Evolutionary conservation across 2,797 vertebrate species (phyloP).

Genomic region (Acipenser oxyrinchus): DNA sequence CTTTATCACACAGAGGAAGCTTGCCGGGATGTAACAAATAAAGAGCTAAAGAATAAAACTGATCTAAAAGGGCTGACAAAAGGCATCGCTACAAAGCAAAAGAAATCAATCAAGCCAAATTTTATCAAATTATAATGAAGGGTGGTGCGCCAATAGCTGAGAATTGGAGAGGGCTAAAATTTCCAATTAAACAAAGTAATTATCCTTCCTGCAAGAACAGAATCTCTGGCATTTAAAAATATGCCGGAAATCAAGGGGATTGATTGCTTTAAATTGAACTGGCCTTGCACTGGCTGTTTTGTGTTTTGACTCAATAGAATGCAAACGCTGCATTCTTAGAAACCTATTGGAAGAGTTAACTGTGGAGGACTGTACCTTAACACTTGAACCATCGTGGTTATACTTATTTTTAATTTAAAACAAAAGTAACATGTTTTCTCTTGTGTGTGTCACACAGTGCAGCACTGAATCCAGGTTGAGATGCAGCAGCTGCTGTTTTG

Average conservation of each 20-base stretch:
- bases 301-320: too few relatives aligned
- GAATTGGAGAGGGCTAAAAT: slow-evolving; percentile 47
- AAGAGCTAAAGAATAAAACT: slow-evolving; percentile 10
- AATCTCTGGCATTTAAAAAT: slow-evolving; percentile 53
- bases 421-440: too few relatives aligned
- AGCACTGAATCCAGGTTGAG: too few relatives aligned
- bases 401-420: too few relatives aligned
- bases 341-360: too few relatives aligned
- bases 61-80: neutral
- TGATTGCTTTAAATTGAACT: slow-evolving; percentile 36
- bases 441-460: too few relatives aligned
- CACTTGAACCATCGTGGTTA: too few relatives aligned
- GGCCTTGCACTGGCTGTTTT: too few relatives aligned
- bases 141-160: slow-evolving; percentile 44
- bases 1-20: neutral
- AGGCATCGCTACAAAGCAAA: slow-evolving; percentile 17
- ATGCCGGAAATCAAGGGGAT: slow-evolving; percentile 50
- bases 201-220: slow-evolving; percentile 46
- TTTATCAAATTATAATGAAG: slow-evolving; percentile 44
- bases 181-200: slow-evolving; percentile 51
- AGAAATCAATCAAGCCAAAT: slow-evolving; percentile 28
- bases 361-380: too few relatives aligned
- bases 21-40: neutral
- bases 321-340: too few relatives aligned
- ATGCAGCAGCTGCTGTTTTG: too few relatives aligned